These are phyloP conservation scores for Drosophila pandora DNA, from an alignment of 1,140 invertebrate species.

Conservation along the genomic window DNA sequence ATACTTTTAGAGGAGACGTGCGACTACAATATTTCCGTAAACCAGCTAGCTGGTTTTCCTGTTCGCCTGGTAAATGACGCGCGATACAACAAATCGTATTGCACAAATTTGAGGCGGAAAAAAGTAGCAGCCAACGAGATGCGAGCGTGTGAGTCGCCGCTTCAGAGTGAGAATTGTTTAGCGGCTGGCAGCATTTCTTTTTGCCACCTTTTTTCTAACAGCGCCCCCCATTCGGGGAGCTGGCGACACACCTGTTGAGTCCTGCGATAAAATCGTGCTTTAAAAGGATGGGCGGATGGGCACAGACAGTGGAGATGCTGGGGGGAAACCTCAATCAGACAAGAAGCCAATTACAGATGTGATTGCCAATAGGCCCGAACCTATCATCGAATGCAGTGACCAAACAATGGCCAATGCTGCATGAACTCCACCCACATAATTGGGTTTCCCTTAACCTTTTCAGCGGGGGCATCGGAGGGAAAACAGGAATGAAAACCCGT, in stretches of 20 bases:
- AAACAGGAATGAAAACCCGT: background rate
- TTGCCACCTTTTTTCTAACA: background rate
- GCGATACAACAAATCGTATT: conserved; percentile 80
- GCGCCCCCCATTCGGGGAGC: background rate
- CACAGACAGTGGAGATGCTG: background rate
- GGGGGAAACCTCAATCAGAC: conserved; percentile 37
- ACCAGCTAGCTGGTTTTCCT: conserved; percentile 27
- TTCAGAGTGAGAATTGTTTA: conserved; percentile 5
- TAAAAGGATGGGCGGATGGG: conserved; percentile 15
- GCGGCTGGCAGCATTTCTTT: background rate
- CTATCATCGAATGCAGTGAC: conserved; percentile 69
- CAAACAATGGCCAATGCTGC: conserved; percentile 71
- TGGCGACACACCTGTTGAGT: background rate
- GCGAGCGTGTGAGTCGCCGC: background rate
- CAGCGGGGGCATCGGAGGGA: no score
- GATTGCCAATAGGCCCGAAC: conserved; percentile 67
- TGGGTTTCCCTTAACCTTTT: conserved; percentile 14
- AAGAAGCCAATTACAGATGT: conserved; percentile 73
- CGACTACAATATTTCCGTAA: background rate
- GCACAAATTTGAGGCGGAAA: conserved; percentile 61
- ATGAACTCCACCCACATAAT: conserved; percentile 79
- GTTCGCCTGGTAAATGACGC: conserved; percentile 72
- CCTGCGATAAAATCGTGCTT: background rate
- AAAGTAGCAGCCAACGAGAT: conserved; percentile 48
- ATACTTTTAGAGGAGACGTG: background rate